A percentile compares a stretch with the other conserved stretches of the same genome.
These are phyloP conservation scores for Dromaius novaehollandiae DNA, from an alignment of 2,113 vertebrate species.

Conservation along the genomic window DNA sequence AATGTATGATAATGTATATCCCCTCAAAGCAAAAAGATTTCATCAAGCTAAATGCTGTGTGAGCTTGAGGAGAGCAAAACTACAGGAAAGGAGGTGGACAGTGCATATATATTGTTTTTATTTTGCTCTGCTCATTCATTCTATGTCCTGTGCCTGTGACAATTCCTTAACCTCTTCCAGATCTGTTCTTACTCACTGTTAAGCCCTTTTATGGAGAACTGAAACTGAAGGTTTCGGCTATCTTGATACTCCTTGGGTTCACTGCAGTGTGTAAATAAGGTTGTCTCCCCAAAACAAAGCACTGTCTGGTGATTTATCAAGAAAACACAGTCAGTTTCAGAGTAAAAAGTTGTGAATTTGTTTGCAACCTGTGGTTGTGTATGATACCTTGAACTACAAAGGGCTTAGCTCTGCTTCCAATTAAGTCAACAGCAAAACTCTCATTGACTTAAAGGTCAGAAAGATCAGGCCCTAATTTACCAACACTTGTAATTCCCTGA, in stretches of 20 bases:
- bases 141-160: not conserved
- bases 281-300: not conserved
- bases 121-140: not conserved
- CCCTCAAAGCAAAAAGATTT: not conserved
- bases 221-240: not conserved
- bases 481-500: not conserved
- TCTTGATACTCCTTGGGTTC: not conserved
- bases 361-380: not conserved
- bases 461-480: slow-evolving; percentile 6
- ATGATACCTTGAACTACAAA: not conserved
- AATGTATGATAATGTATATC: not conserved
- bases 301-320: not conserved
- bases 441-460: not conserved
- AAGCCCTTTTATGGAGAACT: not conserved
- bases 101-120: not conserved
- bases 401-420: not conserved
- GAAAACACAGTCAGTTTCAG: not conserved
- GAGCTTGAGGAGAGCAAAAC: not conserved
- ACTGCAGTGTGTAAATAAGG: not conserved
- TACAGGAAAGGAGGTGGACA: not conserved
- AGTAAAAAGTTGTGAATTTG: not conserved
- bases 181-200: not conserved
- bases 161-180: not conserved
- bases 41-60: not conserved
- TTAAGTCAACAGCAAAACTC: not conserved